phyloP scores from a whole-genome alignment of 1,140 invertebrate species.

The Pachypeltis micranthus region DNA sequence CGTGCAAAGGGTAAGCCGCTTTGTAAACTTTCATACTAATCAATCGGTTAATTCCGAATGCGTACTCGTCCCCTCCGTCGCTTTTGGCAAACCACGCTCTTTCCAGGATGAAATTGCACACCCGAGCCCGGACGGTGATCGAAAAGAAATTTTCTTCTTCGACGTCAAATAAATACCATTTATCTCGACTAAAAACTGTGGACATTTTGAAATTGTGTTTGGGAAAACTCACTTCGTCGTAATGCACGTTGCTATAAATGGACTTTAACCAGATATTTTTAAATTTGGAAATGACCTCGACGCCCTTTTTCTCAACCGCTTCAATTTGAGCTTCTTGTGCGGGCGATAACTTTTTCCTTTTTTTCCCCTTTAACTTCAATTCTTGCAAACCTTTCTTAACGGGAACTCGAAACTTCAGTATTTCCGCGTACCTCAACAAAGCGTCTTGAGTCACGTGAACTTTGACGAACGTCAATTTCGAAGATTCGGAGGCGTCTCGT shows the following conservation, averaged over 20 bases:
- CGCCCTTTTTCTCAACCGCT: too few species aligned
- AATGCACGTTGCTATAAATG: too few species aligned
- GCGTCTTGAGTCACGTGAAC: conserved; percentile 51
- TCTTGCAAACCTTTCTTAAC: too few species aligned
- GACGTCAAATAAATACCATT: conserved; percentile 79
- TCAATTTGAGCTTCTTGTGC: too few species aligned
- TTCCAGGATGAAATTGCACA: conserved; percentile 85
- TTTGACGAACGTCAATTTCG: not conserved
- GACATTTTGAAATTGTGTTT: too few species aligned
- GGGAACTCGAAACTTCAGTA: conserved; percentile 80
- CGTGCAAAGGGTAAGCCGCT: conserved; percentile 82
- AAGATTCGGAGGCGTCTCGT: conserved; percentile 45
- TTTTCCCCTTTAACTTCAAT: too few species aligned
- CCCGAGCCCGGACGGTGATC: conserved; percentile 66
- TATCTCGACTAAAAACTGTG: too few species aligned
- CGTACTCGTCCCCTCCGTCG: conserved; percentile 48
- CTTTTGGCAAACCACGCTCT: conserved; percentile 65
- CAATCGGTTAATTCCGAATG: conserved; percentile 74
- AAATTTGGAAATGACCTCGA: too few species aligned
- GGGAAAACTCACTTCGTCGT: too few species aligned
- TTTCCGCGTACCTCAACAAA: conserved; percentile 76
- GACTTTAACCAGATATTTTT: too few species aligned
- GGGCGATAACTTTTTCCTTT: conserved; percentile 57
- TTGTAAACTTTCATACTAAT: conserved; percentile 62
- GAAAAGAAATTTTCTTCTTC: conserved; percentile 72